phyloP scores from a whole-genome alignment of 2,113 vertebrate species.

The Ursus arctos region DNA sequence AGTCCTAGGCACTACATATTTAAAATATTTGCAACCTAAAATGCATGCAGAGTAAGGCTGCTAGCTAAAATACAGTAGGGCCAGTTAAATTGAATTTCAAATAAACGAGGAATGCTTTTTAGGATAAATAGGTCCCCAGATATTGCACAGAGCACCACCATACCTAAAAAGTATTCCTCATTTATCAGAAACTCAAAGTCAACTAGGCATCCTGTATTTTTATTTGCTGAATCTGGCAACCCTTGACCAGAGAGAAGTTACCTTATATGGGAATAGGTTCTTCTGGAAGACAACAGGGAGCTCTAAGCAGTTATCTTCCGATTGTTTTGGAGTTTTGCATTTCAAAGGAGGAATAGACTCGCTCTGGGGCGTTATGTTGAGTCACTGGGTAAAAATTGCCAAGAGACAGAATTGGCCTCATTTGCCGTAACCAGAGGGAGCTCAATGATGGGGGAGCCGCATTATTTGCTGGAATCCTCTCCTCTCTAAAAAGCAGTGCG shows the following conservation, averaged over 20 bases:
- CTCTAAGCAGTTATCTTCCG: conserved; percentile 41
- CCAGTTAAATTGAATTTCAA: not conserved
- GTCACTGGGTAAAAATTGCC: conserved; percentile 21
- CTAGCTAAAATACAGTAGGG: not conserved
- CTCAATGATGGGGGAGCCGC: not conserved
- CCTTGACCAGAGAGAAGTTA: not conserved
- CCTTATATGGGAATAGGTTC: not conserved
- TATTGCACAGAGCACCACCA: not conserved
- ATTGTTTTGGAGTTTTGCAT: conserved; percentile 12
- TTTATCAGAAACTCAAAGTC: conserved; percentile 11
- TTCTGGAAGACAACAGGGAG: not conserved
- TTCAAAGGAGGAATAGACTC: conserved; percentile 38
- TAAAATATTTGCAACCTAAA: not conserved
- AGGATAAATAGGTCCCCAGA: not conserved
- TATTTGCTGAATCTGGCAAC: conserved; percentile 10
- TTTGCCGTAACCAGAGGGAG: not conserved
- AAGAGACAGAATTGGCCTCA: not conserved
- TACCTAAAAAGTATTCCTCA: not conserved
- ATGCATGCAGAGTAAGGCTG: not conserved
- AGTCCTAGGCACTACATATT: not conserved
- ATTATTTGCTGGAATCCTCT: not conserved
- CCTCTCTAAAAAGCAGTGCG: not conserved
- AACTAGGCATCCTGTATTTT: not conserved
- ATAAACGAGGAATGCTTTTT: conserved; percentile 13
- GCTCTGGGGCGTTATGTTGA: not conserved